phyloP scores from a whole-genome alignment of 2,797 vertebrate species.

The Enteromius unitaeniatus region DNA sequence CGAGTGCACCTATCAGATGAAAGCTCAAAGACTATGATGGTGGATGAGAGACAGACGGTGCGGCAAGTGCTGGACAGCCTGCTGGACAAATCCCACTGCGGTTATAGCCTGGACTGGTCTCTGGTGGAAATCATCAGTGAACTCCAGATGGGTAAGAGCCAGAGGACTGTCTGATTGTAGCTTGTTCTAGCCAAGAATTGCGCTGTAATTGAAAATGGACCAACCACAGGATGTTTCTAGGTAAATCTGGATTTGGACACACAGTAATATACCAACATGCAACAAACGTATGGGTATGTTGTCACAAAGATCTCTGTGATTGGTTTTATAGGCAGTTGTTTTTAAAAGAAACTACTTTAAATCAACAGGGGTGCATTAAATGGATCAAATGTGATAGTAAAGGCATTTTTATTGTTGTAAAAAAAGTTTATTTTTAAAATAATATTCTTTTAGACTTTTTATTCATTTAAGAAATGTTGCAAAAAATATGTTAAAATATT shows the following conservation, averaged over 20 bases:
- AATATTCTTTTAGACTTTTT: background rate
- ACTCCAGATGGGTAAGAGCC: conserved; percentile 93
- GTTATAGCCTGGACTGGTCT: conserved; percentile 96
- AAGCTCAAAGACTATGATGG: conserved; percentile 99
- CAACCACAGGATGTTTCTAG: background rate
- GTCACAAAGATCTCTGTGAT: background rate
- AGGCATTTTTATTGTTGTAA: background rate
- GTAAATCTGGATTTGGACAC: background rate
- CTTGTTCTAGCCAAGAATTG: background rate
- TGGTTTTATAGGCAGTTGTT: background rate
- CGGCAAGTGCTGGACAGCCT: conserved; percentile 96
- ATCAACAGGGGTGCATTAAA: background rate
- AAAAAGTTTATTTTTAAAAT: background rate
- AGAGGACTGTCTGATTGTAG: background rate
- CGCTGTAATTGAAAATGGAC: background rate
- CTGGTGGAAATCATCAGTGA: conserved; percentile 93
- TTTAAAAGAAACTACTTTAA: background rate
- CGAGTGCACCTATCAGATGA: conserved; percentile 97
- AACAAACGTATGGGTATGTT: background rate
- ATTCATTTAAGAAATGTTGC: background rate
- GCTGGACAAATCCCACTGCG: conserved; percentile 97
- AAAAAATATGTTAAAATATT: background rate
- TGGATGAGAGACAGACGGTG: conserved; percentile 97
- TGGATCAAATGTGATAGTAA: background rate
- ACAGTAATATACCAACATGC: background rate